Conservation (phyloP, 2,797 vertebrate species). For the Acipenser transmontanus region DNA sequence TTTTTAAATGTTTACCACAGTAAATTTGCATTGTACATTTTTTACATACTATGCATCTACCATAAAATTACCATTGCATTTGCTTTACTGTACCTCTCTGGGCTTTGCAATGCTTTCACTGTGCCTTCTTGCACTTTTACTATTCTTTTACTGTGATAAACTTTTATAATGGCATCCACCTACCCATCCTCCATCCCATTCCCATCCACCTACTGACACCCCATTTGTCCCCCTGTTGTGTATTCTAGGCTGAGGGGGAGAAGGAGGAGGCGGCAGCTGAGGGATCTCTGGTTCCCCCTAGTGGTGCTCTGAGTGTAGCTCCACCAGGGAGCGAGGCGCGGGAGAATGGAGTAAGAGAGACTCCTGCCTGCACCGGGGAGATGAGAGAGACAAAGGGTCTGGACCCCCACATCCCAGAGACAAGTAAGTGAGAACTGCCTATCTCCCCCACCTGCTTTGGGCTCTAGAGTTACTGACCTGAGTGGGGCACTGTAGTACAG, state of each 20-base stretch:
- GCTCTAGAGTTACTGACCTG: background rate
- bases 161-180: background rate
- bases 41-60: no score
- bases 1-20: no score
- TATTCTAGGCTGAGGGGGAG: slow-evolving; percentile 69
- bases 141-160: no score
- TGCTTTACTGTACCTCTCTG: no score
- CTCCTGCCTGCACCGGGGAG: slow-evolving; percentile 53
- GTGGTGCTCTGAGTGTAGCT: slow-evolving; percentile 45
- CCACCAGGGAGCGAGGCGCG: slow-evolving; percentile 50
- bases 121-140: no score
- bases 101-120: no score
- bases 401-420: slow-evolving; percentile 86
- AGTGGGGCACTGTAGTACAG: no score
- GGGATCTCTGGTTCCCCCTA: slow-evolving; percentile 52
- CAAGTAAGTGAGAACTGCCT: slow-evolving; percentile 75
- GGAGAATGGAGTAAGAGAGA: slow-evolving; percentile 78
- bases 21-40: no score
- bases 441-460: background rate
- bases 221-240: slow-evolving; percentile 54
- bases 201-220: slow-evolving; percentile 51
- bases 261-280: slow-evolving; percentile 53
- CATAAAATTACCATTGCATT: no score
- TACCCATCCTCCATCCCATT: slow-evolving; percentile 41
- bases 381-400: slow-evolving; percentile 78